A percentile compares a stretch with the other conserved stretches of the same genome.
Evolutionary conservation across 1,140 invertebrate genomes (phyloP).

Genomic region (Drosophila arawakana): DNA sequence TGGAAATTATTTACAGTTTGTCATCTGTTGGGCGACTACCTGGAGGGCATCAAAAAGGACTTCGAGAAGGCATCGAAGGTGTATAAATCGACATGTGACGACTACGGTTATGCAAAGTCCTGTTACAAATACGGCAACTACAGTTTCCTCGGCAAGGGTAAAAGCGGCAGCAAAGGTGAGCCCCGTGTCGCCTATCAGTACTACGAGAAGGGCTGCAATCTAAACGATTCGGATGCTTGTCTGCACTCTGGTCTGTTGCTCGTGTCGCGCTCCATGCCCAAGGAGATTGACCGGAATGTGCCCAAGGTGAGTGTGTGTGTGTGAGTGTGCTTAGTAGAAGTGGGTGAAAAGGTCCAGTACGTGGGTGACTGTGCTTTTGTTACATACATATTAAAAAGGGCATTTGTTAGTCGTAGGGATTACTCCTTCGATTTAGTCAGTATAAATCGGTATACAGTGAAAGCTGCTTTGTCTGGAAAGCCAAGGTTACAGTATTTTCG

Average conservation of each 20-base stretch:
- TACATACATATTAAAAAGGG: too few species aligned
- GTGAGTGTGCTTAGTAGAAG: too few species aligned
- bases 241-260: constrained; percentile 90
- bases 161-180: constrained; percentile 85
- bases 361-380: too few species aligned
- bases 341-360: too few species aligned
- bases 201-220: constrained; percentile 91
- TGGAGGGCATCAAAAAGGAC: constrained; percentile 93
- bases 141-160: constrained; percentile 87
- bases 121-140: constrained; percentile 94
- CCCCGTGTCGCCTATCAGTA: constrained; percentile 88
- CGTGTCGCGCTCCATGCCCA: constrained; percentile 85
- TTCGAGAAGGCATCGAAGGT: constrained; percentile 90
- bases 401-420: too few species aligned
- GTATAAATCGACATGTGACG: constrained; percentile 94
- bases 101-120: constrained; percentile 91
- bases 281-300: constrained; percentile 85
- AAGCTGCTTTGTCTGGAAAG: too few species aligned
- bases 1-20: constrained; percentile 87
- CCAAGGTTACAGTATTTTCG: too few species aligned
- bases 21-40: constrained; percentile 94
- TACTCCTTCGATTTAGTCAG: too few species aligned
- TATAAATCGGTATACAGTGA: too few species aligned
- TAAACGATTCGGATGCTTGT: constrained; percentile 89
- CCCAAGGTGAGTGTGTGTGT: constrained; percentile 84